A percentile compares a stretch with the other conserved stretches of the same genome.
Conservation (phyloP, 2,113 vertebrate species). For the Orycteropus afer region DNA sequence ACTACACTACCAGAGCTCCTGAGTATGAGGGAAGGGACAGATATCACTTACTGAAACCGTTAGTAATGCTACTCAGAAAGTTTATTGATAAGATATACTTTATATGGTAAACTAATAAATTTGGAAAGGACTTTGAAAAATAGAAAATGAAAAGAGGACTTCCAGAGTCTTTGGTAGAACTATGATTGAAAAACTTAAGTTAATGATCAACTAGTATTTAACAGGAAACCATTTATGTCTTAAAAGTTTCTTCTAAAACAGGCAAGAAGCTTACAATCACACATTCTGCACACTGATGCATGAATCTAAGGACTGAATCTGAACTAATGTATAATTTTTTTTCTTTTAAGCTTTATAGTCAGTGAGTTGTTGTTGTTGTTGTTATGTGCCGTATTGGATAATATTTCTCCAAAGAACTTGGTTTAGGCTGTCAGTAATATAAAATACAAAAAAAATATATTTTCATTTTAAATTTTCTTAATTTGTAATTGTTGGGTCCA, state of each 20-base stretch:
- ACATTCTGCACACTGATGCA: neutral
- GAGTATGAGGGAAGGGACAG: too few species aligned
- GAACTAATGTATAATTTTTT: neutral
- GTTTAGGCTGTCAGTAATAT: neutral
- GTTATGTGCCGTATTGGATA: too few species aligned
- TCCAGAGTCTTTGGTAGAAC: neutral
- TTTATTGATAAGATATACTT: neutral
- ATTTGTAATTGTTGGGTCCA: too few species aligned
- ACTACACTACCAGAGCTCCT: too few species aligned
- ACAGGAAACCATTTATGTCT: neutral
- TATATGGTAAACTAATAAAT: neutral
- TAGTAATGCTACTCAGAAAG: neutral
- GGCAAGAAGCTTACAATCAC: neutral
- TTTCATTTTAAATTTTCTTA: too few species aligned
- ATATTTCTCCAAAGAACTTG: neutral
- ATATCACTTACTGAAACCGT: too few species aligned
- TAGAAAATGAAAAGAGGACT: neutral
- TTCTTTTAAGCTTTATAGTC: neutral
- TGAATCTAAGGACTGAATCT: neutral
- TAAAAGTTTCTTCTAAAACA: neutral
- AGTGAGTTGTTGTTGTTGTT: neutral
- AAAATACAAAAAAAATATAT: neutral
- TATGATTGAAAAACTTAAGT: neutral
- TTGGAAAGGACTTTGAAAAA: neutral
- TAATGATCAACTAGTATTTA: neutral